Base-by-base conservation (phyloP, 2,888 invertebrate genomes). In the Ceraclea dissimilis region DNA sequence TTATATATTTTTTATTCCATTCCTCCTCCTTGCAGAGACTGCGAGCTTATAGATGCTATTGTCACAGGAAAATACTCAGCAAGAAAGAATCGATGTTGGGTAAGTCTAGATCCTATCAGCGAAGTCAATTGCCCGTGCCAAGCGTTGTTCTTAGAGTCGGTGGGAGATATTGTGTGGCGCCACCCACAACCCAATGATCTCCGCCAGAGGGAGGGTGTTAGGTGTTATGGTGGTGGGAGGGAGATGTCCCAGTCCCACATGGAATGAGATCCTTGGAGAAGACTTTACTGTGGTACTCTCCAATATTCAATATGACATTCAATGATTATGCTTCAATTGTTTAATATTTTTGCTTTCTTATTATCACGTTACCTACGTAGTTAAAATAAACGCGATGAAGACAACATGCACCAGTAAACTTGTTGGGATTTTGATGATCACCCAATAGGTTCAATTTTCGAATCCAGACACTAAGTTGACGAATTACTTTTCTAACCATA, bases 51-150 rank as follows among this genome's bases (percentile, higher is more conserved):
- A 26, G 26, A 26, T 10, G 39, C n/a, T 56, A 51, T 54, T 51
- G 57, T 51, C 51, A 56, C 51, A 58, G 58, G 53, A 62, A 60
- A 59, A 56, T 56, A 54, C 59, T 56, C 57, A 49, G 53, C 56
- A 55, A 59, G 57, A 53, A 55, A 58, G 60, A 62, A 58, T 60
- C 58, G 57, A 59, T 55, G 54, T 51, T 47, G 56, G 61, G 56
- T 54, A 52, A 60, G 59, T 71, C 67, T 67, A 72, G 77, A 77
- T 78, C 71, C 75, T 78, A 78, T 78, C 78, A 78, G 72, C 67
- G 70, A 69, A 75, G 75, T 76, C 77, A 78, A 78, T 78, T 76
- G 78, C 77, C 74, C 76, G 77, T 77, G 77, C 77, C 78, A 76
- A 75, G 59, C 55, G 48, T 39, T 47, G 60, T 51, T 51, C 51